phyloP scores from a whole-genome alignment of 2,888 invertebrate species.

The Heteromurus nitidus region DNA sequence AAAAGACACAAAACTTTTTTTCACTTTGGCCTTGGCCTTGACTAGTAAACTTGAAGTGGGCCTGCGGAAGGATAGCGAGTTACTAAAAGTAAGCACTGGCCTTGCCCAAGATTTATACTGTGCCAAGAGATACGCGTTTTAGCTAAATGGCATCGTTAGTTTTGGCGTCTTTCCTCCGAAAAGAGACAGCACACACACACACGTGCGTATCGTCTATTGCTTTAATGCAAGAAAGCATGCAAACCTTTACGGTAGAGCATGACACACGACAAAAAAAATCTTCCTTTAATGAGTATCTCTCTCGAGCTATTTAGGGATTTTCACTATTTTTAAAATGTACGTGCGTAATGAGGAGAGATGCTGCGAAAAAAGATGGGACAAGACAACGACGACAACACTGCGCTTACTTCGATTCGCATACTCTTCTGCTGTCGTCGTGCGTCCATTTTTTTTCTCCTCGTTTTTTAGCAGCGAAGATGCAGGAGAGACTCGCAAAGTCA shows the following conservation, averaged over 20 bases:
- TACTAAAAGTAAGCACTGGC: background rate
- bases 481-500: background rate
- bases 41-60: background rate
- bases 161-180: background rate
- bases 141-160: too few species aligned
- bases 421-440: background rate
- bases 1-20: too few species aligned
- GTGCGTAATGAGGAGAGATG: background rate
- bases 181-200: background rate
- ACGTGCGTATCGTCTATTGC: background rate
- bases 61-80: background rate
- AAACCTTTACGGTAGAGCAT: background rate
- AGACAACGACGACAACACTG: background rate
- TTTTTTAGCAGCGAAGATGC: background rate
- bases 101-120: conserved; percentile 3
- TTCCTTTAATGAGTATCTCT: background rate
- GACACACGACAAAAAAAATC: background rate
- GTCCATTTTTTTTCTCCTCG: background rate
- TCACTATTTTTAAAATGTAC: background rate
- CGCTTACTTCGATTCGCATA: background rate
- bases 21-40: conserved; percentile 5
- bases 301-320: conserved; percentile 3
- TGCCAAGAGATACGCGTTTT: background rate
- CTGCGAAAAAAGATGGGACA: background rate
- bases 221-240: background rate